Evolutionary conservation across 2,797 vertebrate genomes (phyloP).

Genomic region (Botia almorhae): DNA sequence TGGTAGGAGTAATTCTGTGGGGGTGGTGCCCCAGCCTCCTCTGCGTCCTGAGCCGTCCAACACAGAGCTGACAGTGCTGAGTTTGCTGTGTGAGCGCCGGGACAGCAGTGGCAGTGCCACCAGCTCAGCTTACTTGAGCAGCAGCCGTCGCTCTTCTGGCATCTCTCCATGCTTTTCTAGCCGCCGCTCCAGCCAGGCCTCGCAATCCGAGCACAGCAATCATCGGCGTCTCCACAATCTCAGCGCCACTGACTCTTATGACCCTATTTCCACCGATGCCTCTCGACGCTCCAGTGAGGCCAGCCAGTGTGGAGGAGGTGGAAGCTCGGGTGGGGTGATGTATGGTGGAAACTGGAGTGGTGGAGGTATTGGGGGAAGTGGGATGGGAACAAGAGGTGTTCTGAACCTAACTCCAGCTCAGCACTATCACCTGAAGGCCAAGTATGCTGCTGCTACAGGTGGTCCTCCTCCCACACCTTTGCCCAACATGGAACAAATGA

Average conservation of each 20-base stretch:
- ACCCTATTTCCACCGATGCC: constrained; percentile 97
- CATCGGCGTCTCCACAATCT: constrained; percentile 86
- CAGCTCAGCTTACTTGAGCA: constrained; percentile 96
- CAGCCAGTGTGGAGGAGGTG: constrained; percentile 88
- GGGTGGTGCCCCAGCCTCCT: constrained; percentile 81
- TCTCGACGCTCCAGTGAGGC: constrained; percentile 94
- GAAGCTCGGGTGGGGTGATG: constrained; percentile 44
- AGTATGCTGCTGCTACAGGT: constrained; percentile 95
- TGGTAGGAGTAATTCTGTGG: constrained; percentile 80
- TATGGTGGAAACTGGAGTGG: constrained; percentile 52
- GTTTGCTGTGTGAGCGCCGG: constrained; percentile 85
- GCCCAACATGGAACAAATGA: constrained; percentile 94
- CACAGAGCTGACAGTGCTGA: constrained; percentile 90
- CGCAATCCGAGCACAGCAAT: constrained; percentile 79
- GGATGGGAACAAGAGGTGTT: constrained; percentile 73
- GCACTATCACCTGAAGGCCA: constrained; percentile 97
- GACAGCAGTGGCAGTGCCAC: constrained; percentile 92
- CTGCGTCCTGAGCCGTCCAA: constrained; percentile 83
- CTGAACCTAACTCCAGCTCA: constrained; percentile 94
- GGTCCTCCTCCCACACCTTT: constrained; percentile 95
- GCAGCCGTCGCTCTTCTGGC: constrained; percentile 95
- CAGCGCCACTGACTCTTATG: constrained; percentile 92
- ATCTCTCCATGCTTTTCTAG: constrained; percentile 97
- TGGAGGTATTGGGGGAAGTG: constrained; percentile 63
- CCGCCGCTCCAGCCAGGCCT: constrained; percentile 93